phyloP scores from a whole-genome alignment of 1,140 invertebrate genomes.

The Vanessa atalanta region DNA sequence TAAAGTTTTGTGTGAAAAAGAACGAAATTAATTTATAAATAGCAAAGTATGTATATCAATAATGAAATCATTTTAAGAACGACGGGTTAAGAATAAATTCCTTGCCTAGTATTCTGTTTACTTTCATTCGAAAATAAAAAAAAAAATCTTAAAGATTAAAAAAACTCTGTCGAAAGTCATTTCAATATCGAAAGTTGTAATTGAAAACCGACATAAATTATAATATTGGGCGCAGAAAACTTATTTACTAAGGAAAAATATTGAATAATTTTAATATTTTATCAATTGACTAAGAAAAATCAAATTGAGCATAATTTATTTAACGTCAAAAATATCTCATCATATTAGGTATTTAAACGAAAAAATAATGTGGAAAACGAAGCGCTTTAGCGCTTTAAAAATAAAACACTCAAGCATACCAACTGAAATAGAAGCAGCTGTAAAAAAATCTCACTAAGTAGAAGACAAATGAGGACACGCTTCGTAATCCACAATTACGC shows the following conservation, averaged over 20 bases:
- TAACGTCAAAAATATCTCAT: no score
- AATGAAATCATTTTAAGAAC: no score
- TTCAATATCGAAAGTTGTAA: slow-evolving; percentile 6
- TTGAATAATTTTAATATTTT: background rate
- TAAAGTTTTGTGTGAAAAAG: no score
- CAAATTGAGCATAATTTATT: no score
- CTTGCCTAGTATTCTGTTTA: background rate
- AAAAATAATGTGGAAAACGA: background rate
- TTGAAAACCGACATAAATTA: slow-evolving; percentile 8
- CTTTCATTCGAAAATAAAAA: background rate
- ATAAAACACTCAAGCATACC: slow-evolving; percentile 5
- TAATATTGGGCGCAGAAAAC: background rate
- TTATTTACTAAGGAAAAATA: background rate
- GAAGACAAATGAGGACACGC: slow-evolving; percentile 60
- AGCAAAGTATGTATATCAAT: no score
- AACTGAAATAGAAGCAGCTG: slow-evolving; percentile 21
- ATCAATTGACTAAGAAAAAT: no score
- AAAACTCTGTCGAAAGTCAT: background rate
- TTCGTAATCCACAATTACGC: slow-evolving; percentile 69
- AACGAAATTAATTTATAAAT: no score
- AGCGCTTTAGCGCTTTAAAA: background rate
- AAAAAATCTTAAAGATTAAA: background rate
- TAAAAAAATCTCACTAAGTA: slow-evolving; percentile 45
- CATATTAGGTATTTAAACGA: no score
- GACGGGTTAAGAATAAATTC: no score